phyloP scores from a whole-genome alignment of 2,888 invertebrate species.

The Trachelus troglodyta region DNA sequence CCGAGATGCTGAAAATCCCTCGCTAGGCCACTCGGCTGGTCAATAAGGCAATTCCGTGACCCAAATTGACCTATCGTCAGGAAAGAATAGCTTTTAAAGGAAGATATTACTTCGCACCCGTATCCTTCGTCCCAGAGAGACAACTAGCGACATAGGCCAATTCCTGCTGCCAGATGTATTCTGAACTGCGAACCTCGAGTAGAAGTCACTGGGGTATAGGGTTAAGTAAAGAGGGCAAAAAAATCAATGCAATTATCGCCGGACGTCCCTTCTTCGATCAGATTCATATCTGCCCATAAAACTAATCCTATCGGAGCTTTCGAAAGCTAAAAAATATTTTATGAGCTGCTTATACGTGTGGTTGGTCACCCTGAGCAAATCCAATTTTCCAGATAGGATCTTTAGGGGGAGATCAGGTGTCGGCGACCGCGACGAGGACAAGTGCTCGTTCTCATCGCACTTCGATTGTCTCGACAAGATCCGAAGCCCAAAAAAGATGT shows the following conservation, averaged over 20 bases:
- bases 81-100: slow-evolving; percentile 35
- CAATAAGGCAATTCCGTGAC: slow-evolving; percentile 65
- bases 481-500: no score
- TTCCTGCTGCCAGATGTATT: no score
- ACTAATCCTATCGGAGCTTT: slow-evolving; percentile 56
- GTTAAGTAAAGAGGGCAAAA: no score
- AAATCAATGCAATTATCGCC: no score
- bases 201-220: no score
- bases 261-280: slow-evolving; percentile 29
- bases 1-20: slow-evolving; percentile 59
- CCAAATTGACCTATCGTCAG: slow-evolving; percentile 58
- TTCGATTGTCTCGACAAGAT: not conserved
- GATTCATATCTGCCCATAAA: slow-evolving; percentile 63
- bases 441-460: slow-evolving; percentile 22
- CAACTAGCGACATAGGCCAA: no score
- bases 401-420: slow-evolving; percentile 63
- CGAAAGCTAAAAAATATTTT: slow-evolving; percentile 63
- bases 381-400: slow-evolving; percentile 66
- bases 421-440: slow-evolving; percentile 31
- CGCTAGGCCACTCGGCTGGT: slow-evolving; percentile 48
- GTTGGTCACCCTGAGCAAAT: slow-evolving; percentile 64
- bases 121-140: no score
- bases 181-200: no score
- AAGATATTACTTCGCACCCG: slow-evolving; percentile 14
- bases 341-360: slow-evolving; percentile 66